Evolutionary conservation across 2,113 vertebrate genomes (phyloP).

Genomic region (Labrus mixtus): DNA sequence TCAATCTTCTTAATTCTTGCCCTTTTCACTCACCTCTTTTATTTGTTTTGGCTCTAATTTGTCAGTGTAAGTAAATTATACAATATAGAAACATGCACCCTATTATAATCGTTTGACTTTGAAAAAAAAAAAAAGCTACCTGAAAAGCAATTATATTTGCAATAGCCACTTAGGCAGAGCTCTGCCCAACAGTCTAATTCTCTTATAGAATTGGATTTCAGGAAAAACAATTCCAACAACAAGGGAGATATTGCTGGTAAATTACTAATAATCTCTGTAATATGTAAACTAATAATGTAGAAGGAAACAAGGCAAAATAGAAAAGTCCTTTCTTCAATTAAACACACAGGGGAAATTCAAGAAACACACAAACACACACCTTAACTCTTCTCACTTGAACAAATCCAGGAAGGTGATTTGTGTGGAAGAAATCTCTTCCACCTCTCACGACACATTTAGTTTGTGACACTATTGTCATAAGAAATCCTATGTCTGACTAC

Average conservation of each 20-base stretch:
- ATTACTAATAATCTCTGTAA: slow-evolving; percentile 46
- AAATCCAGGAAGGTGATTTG: too few relatives aligned
- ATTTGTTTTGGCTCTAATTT: slow-evolving; percentile 18
- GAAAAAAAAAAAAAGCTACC: slow-evolving; percentile 40
- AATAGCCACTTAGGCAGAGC: slow-evolving; percentile 44
- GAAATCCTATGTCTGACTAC: background rate
- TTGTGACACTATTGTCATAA: background rate
- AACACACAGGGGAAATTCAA: background rate
- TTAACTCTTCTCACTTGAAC: background rate
- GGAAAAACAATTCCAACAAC: slow-evolving; percentile 44
- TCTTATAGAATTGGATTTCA: slow-evolving; percentile 31
- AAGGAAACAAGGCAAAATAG: slow-evolving; percentile 27
- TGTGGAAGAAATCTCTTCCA: background rate
- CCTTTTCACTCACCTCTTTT: slow-evolving; percentile 4
- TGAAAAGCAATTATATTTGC: slow-evolving; percentile 56
- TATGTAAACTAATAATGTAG: slow-evolving; percentile 42
- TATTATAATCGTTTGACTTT: slow-evolving; percentile 37
- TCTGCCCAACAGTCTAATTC: slow-evolving; percentile 36
- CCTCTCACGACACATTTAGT: background rate
- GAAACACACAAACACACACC: background rate
- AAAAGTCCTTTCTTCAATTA: slow-evolving; percentile 10
- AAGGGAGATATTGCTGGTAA: slow-evolving; percentile 41
- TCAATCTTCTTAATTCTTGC: background rate
- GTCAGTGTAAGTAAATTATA: slow-evolving; percentile 9
- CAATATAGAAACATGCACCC: slow-evolving; percentile 4